These are phyloP conservation scores for Tamias sibiricus DNA, from an alignment of 2,113 vertebrate genomes.

Conservation along the genomic window DNA sequence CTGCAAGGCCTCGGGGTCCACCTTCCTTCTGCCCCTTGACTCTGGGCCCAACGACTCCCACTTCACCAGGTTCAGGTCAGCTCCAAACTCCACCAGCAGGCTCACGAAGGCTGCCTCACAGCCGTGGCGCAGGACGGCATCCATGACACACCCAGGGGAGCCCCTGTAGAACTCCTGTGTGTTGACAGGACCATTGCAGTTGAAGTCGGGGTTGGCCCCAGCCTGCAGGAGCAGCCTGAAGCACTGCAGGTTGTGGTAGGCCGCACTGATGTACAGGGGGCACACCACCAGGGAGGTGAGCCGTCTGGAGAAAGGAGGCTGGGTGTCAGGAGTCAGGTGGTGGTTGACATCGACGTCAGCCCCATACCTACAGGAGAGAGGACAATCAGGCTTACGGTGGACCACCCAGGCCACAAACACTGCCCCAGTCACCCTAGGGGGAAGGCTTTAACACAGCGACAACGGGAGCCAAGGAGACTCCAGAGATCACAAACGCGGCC, in stretches of 20 bases:
- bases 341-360: slow-evolving; percentile 96
- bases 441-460: accelerated
- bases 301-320: slow-evolving; percentile 87
- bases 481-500: background rate
- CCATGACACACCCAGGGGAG: slow-evolving; percentile 93
- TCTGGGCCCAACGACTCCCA: slow-evolving; percentile 88
- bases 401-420: no score
- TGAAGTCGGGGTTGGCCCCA: slow-evolving; percentile 95
- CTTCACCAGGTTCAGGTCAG: slow-evolving; percentile 90
- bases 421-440: background rate
- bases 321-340: slow-evolving; percentile 85
- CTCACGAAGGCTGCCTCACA: slow-evolving; percentile 92
- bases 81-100: slow-evolving; percentile 94
- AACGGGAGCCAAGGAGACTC: accelerated
- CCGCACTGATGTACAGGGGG: slow-evolving; percentile 95
- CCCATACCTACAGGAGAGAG: slow-evolving; percentile 87
- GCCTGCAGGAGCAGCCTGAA: slow-evolving; percentile 94
- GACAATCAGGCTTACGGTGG: background rate
- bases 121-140: slow-evolving; percentile 93
- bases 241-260: slow-evolving; percentile 95
- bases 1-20: slow-evolving; percentile 91
- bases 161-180: slow-evolving; percentile 89
- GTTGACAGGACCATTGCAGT: slow-evolving; percentile 93
- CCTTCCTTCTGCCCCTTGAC: slow-evolving; percentile 88
- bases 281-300: slow-evolving; percentile 95